Evolutionary conservation across 1,140 invertebrate species (phyloP).

Genomic region (Helicoverpa zea): DNA sequence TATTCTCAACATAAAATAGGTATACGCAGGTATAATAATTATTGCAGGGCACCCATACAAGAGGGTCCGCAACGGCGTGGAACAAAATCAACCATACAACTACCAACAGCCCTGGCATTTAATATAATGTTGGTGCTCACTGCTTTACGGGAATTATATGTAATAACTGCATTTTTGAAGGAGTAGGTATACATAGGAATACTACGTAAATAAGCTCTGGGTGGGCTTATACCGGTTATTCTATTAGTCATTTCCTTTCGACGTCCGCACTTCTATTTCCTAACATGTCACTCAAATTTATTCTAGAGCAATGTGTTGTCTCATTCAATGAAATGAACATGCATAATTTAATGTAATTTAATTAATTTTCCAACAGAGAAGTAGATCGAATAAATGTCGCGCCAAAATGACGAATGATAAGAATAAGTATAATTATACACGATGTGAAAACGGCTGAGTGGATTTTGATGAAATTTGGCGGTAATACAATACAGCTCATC

Average conservation of each 20-base stretch:
- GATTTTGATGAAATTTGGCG: no score
- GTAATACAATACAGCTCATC: no score
- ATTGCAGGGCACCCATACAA: slow-evolving; percentile 46
- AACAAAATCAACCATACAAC: slow-evolving; percentile 69
- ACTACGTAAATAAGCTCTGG: neutral
- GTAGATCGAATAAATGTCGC: no score
- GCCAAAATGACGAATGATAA: no score
- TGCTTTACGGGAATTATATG: no score
- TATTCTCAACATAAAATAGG: slow-evolving; percentile 29
- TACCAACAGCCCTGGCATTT: slow-evolving; percentile 36
- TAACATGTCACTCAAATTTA: neutral
- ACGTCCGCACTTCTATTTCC: slow-evolving; percentile 28
- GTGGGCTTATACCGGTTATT: neutral
- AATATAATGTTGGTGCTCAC: neutral
- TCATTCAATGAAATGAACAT: slow-evolving; percentile 1
- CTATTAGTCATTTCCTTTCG: slow-evolving; percentile 35
- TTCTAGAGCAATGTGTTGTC: neutral
- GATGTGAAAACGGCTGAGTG: no score
- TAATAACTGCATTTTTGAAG: no score
- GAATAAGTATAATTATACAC: no score
- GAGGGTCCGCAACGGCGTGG: slow-evolving; percentile 80
- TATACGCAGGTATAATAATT: slow-evolving; percentile 46
- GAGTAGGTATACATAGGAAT: neutral
- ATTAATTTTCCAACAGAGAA: no score
- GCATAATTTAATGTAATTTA: neutral